These are phyloP conservation scores for Microplitis deprimator DNA, from an alignment of 2,888 invertebrate species.

Conservation along the genomic window DNA sequence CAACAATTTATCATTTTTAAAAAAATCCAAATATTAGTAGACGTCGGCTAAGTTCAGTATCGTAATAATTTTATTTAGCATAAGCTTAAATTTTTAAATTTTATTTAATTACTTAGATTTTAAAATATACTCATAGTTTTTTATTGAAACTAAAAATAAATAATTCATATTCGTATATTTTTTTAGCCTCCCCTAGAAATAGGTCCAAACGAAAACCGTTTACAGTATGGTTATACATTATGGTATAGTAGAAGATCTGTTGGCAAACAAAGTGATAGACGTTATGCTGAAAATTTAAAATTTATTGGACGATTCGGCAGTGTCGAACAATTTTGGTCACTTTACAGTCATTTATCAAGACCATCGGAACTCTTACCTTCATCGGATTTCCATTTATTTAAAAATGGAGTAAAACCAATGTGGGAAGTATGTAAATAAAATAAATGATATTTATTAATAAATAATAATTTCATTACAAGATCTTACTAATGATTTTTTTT, in stretches of 20 bases:
- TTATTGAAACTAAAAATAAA: not conserved
- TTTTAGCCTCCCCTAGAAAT: slow-evolving; percentile 79
- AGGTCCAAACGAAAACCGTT: slow-evolving; percentile 88
- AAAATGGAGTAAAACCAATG: slow-evolving; percentile 98
- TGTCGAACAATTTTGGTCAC: slow-evolving; percentile 98
- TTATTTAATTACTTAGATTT: too few species aligned
- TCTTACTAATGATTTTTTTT: not conserved
- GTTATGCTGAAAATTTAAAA: slow-evolving; percentile 86
- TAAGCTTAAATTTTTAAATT: too few species aligned
- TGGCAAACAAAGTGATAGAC: slow-evolving; percentile 75
- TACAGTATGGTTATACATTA: slow-evolving; percentile 94
- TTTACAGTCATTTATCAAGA: slow-evolving; percentile 92
- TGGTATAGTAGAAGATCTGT: slow-evolving; percentile 83
- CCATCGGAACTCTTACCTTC: slow-evolving; percentile 92
- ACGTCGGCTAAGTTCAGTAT: too few species aligned
- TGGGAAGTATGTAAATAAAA: slow-evolving; percentile 82
- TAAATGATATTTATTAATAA: slow-evolving; percentile 3
- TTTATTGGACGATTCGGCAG: slow-evolving; percentile 89
- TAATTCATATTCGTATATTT: slow-evolving; percentile 49
- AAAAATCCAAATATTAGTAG: too few species aligned
- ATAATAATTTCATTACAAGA: not conserved
- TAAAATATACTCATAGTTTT: not conserved
- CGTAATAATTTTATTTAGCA: too few species aligned
- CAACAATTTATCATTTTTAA: too few species aligned
- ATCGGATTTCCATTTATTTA: slow-evolving; percentile 96